Percentiles rank a stretch among this genome's conserved stretches.
phyloP scores from a whole-genome alignment of 2,888 invertebrate species.

The Cheilosia grossa region DNA sequence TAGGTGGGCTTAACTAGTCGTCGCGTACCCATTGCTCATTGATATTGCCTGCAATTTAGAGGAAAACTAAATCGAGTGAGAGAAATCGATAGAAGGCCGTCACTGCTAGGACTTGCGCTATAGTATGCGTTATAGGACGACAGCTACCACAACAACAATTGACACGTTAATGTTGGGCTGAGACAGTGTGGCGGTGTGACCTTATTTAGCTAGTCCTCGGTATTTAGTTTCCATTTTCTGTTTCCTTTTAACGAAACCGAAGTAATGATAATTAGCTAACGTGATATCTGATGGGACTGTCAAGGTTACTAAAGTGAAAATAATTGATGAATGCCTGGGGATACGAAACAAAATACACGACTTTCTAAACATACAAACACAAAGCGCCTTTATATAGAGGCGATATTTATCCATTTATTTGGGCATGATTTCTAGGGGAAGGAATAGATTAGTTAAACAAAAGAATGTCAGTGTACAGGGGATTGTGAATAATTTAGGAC shows the following conservation, averaged over 20 bases:
- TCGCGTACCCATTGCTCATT: neutral
- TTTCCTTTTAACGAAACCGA: neutral
- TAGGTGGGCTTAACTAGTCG: neutral
- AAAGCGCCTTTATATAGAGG: neutral
- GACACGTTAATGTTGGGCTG: neutral
- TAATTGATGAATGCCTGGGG: conserved; percentile 6
- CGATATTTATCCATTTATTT: neutral
- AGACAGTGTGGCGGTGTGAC: neutral
- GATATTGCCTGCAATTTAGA: neutral
- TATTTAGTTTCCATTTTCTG: neutral
- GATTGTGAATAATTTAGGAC: too few species aligned
- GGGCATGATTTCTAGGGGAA: neutral
- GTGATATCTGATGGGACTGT: conserved; percentile 1
- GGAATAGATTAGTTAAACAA: neutral
- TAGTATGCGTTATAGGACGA: neutral
- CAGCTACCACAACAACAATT: neutral
- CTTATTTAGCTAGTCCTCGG: conserved; percentile 2
- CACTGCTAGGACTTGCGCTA: neutral
- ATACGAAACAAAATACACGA: neutral
- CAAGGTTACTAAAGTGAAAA: conserved; percentile 7
- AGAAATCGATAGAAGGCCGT: neutral
- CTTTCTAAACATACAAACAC: neutral
- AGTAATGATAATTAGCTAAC: conserved; percentile 3
- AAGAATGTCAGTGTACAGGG: neutral
- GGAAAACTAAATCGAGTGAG: conserved; percentile 3